phyloP scores from a whole-genome alignment of 2,888 invertebrate species.

The Endomychus coccineus region DNA sequence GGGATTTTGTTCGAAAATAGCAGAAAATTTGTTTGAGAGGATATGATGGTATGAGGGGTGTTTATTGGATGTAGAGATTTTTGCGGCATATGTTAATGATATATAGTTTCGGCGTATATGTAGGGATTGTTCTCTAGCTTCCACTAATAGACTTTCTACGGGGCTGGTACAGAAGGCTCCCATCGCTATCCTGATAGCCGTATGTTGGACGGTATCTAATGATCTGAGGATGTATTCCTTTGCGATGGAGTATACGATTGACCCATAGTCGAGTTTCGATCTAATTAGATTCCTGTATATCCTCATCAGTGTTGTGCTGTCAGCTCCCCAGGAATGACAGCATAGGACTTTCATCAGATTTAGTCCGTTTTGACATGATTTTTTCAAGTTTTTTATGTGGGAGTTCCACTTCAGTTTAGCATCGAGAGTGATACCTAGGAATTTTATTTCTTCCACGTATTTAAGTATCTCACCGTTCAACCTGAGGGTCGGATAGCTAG shows the following conservation, averaged over 20 bases:
- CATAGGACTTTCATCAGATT: constrained; percentile 17
- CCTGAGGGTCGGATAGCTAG: neutral
- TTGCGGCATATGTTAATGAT: constrained; percentile 1
- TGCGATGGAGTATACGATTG: constrained; percentile 21
- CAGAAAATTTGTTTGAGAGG: constrained; percentile 1
- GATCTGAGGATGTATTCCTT: constrained; percentile 4
- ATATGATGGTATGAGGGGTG: constrained; percentile 1
- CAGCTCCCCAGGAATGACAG: constrained; percentile 16
- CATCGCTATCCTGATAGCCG: constrained; percentile 13
- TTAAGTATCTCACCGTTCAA: constrained; percentile 1
- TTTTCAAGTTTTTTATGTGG: constrained; percentile 10
- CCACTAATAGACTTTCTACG: constrained; percentile 3
- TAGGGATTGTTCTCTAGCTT: constrained; percentile 4
- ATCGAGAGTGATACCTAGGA: constrained; percentile 7
- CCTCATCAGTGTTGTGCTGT: constrained; percentile 9
- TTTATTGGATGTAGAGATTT: constrained; percentile 3
- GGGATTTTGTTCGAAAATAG: neutral
- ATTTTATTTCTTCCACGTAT: constrained; percentile 8
- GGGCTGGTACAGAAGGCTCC: constrained; percentile 14
- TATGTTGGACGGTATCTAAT: constrained; percentile 18
- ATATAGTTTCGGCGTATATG: neutral
- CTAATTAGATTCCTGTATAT: constrained; percentile 15
- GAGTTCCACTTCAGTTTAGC: constrained; percentile 15
- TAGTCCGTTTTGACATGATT: constrained; percentile 12
- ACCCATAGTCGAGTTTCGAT: constrained; percentile 23